These are phyloP conservation scores for Hycleus cichorii DNA, from an alignment of 1,140 invertebrate genomes.

Conservation along the genomic window DNA sequence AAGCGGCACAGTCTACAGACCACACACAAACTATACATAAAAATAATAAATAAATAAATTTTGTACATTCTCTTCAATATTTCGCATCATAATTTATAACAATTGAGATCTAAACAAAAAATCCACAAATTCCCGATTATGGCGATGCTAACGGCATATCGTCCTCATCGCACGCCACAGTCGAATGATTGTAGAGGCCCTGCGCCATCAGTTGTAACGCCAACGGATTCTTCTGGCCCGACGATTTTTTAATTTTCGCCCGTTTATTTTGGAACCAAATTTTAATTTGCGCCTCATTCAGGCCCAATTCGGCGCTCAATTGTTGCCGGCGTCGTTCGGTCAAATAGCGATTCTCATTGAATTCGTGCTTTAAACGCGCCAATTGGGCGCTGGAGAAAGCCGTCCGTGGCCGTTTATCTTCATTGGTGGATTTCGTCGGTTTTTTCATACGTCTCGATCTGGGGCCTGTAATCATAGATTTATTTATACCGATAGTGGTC, in stretches of 20 bases:
- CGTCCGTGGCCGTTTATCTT: slow-evolving; percentile 93
- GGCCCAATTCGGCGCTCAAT: slow-evolving; percentile 72
- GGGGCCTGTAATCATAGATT: slow-evolving; percentile 62
- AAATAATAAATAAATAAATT: slow-evolving; percentile 10
- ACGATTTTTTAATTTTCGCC: slow-evolving; percentile 89
- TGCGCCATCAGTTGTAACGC: slow-evolving; percentile 87
- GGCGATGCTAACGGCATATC: slow-evolving; percentile 43
- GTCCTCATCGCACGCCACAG: slow-evolving; percentile 67
- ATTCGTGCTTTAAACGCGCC: slow-evolving; percentile 84
- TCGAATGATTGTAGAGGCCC: slow-evolving; percentile 83
- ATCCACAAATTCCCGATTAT: neutral
- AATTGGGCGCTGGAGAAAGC: slow-evolving; percentile 96
- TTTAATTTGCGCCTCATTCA: slow-evolving; percentile 95
- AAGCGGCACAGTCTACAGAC: too few species aligned
- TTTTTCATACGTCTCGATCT: slow-evolving; percentile 77
- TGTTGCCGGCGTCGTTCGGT: slow-evolving; percentile 83
- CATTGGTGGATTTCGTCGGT: slow-evolving; percentile 45
- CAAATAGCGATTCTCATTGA: slow-evolving; percentile 84
- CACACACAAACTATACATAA: neutral
- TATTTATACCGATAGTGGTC: too few species aligned
- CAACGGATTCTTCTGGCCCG: slow-evolving; percentile 73
- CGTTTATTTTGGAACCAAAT: slow-evolving; percentile 95
- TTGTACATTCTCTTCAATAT: neutral
- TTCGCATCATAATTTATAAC: too few species aligned
- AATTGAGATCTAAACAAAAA: too few species aligned